Conservation (phyloP, 35 echinoderm and acorn worm species). For the Ophiothrix spiculata region DNA sequence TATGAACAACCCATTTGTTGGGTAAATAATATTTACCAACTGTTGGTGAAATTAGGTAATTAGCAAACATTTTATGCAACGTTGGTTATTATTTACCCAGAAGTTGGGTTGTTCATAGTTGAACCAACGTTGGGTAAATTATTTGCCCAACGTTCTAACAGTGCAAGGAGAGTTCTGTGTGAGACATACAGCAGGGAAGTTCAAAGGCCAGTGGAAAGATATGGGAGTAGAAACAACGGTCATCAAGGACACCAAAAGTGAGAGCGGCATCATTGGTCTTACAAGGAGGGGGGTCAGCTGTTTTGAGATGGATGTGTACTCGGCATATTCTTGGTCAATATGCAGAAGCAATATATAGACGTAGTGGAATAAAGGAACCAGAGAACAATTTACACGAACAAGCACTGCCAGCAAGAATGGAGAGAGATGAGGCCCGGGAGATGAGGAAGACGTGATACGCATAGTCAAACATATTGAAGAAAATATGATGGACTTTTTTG, state of each 20-base stretch:
- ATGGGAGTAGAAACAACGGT: conserved; percentile 27
- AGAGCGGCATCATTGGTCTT: conserved; percentile 25
- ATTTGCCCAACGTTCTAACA: too few relatives aligned
- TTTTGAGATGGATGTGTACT: background rate
- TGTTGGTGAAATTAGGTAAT: too few relatives aligned
- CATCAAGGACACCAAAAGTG: conserved; percentile 36
- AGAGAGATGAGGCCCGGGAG: conserved; percentile 12
- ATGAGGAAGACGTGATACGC: background rate
- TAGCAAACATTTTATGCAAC: too few relatives aligned
- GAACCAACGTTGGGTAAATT: too few relatives aligned
- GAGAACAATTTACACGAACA: background rate
- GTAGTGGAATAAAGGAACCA: background rate
- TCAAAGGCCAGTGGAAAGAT: conserved; percentile 25
- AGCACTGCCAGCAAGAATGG: conserved; percentile 8
- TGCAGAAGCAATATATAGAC: background rate
- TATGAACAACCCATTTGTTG: too few relatives aligned
- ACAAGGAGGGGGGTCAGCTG: conserved; percentile 12
- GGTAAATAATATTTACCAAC: too few relatives aligned
- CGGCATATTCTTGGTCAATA: conserved; percentile 26
- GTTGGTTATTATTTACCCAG: too few relatives aligned
- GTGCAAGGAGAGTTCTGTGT: conserved; percentile 24
- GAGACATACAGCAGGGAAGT: conserved; percentile 24
- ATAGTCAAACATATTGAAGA: conserved; percentile 5
- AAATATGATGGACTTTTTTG: conserved; percentile 18
- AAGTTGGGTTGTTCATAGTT: too few relatives aligned